Evolutionary conservation across 1,140 invertebrate genomes (phyloP), one percentile per base, ranked within the genome.

Genomic region (Psix sp.): DNA sequence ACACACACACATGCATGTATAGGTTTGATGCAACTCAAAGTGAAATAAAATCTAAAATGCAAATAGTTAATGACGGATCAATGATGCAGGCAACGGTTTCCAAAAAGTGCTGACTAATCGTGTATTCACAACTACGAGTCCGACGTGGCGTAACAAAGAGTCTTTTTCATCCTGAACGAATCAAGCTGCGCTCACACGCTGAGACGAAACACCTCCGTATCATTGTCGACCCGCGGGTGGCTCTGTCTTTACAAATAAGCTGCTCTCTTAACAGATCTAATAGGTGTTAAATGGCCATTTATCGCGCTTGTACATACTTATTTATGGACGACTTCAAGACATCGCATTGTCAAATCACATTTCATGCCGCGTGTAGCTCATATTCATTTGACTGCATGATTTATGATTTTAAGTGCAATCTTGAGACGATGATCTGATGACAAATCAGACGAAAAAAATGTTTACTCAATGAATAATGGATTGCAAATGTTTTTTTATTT

Each of bases 201-300:
- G 82, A 42, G 81, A 77, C 73, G 76, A 63, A 84, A 80, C 78
- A 74, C 79, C 75, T 80, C 72, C 66, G 63, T 65, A 67, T 71
- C 72, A 77, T 80, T 78, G 74, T 79, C 57, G 68, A 65, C 45
- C 78, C 74, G 54, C 77, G 78, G 80, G 81, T 76, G 80, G 80
- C 67, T 72, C 71, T 76, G 77, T 78, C 76, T 78, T 77, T 78
- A 83, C 80, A 80, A 83, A 82, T 82, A 79, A 75, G 68, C 45
- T 78, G 76, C 74, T 81, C 80, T 81, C 80, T 65, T 65, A 76
- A 76, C 56, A 48, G 57, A 15, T 71, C 68, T 59, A 72, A 66
- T 74, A 76, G 77, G 72, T 70, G 77, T 74, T 80, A 75, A 80
- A 65, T 74, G 74, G 62, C 39, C 60, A 52, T 70, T 49, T 56